Evolutionary conservation across 2,113 vertebrate genomes (phyloP), one percentile per base, ranked within the genome.

Genomic region (Deroptyus accipitrinus): DNA sequence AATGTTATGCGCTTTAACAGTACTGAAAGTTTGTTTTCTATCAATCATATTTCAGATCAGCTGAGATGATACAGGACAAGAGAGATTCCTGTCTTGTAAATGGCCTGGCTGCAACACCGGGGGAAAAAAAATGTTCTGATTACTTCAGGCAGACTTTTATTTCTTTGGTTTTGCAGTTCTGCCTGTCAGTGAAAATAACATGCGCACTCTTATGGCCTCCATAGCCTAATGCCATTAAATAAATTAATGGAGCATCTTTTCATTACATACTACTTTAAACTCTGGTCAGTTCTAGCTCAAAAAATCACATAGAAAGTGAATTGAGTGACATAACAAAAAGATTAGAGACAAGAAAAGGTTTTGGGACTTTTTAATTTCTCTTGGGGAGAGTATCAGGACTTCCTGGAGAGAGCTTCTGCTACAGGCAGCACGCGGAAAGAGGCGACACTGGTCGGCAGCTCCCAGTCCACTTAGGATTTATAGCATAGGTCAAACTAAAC

Each of bases 331-430:
- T 73, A 88, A 79, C 84, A 91, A 79, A 91, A 93, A 41, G 30
- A 69, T 88, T 92, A 86, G 66, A 86, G 33, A 52, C 5, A 42
- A 61, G 48, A 52, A 88, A 86, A 90, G 17, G 35, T 48, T 81
- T 93, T 35, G 67, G 33, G 68, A 83, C 51, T 72, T 89, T 57
- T 88, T 62, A 75, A 86, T 95, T 94, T 95, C 69, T 96, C 77
- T 22, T 86, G 86, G 70, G 72, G 30, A 51, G 66, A 79, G 57
- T 11, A 81, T 72, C 59, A 92, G 52, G 62, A 87, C n/a, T 25
- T 83, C 37, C 28, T 59, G 68, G 61, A 39, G 33, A 77, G 28
- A 25, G 8, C 28, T 66, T 84, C 33, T 66, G 48, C 69, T 61
- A 42, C 25, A 37, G 62, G 77, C 1, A 0, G 17, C 33, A 13